A percentile compares a stretch with the other conserved stretches of the same genome.
Evolutionary conservation across 2,797 vertebrate species (phyloP).

Genomic region (Peromyscus melanophrys): DNA sequence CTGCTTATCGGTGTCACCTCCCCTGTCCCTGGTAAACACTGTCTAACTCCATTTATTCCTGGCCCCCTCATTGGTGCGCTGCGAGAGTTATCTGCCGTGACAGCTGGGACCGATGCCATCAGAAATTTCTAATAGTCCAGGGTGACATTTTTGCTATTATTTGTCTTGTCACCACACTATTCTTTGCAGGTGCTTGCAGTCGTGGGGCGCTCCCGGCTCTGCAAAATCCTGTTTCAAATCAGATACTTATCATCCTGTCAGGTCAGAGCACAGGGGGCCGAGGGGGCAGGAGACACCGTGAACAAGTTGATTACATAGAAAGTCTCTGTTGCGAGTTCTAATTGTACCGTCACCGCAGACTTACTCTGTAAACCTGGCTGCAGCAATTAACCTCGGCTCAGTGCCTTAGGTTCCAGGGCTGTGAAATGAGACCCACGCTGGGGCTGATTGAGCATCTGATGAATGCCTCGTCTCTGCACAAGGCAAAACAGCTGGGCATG

Average conservation of each 20-base stretch:
- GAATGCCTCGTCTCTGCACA: neutral
- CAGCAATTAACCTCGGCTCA: neutral
- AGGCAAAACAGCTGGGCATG: neutral
- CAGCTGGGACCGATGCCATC: neutral
- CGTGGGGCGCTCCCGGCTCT: neutral
- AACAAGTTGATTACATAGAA: conserved; percentile 65
- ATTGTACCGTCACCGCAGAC: neutral
- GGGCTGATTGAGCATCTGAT: neutral
- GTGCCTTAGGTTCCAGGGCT: neutral
- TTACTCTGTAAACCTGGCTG: neutral
- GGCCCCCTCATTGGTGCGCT: neutral
- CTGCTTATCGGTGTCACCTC: neutral
- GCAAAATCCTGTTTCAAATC: neutral
- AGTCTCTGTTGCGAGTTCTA: conserved; percentile 29
- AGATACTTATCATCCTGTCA: neutral
- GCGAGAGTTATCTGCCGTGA: neutral
- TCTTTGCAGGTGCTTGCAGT: rapidly evolving
- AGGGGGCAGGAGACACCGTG: neutral
- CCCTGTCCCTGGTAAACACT: neutral
- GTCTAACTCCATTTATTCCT: neutral
- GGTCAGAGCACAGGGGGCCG: neutral
- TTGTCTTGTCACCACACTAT: rapidly evolving
- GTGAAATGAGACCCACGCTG: neutral
- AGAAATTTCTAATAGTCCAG: neutral
- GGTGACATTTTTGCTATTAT: neutral